phyloP scores from a whole-genome alignment of 2,888 invertebrate species.

The Andrena camellia region DNA sequence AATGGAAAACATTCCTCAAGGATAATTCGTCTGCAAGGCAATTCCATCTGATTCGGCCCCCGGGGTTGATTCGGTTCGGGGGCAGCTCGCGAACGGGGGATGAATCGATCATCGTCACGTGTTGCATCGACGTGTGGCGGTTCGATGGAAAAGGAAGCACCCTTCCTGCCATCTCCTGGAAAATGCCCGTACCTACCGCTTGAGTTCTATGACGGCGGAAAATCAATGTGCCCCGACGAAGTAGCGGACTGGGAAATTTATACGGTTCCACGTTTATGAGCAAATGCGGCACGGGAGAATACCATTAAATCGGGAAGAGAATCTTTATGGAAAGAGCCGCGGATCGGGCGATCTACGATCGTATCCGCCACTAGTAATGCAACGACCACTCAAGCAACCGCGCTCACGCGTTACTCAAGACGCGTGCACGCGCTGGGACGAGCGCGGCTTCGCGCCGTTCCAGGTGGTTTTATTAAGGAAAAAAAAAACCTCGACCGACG shows the following conservation, averaged over 20 bases:
- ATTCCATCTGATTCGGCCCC: neutral
- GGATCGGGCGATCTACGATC: conserved; percentile 43
- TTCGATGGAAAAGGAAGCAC: conserved; percentile 35
- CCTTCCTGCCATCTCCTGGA: conserved; percentile 71
- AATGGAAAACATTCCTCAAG: neutral
- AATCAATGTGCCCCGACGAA: conserved; percentile 70
- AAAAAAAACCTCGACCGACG: neutral
- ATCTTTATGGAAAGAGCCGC: conserved; percentile 43
- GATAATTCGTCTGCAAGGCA: no score
- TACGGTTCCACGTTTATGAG: conserved; percentile 53
- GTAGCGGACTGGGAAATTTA: conserved; percentile 47
- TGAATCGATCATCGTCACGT: conserved; percentile 28
- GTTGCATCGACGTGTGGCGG: conserved; percentile 22
- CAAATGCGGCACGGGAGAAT: conserved; percentile 30
- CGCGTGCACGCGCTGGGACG: neutral
- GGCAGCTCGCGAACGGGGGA: neutral
- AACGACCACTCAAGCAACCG: conserved; percentile 41
- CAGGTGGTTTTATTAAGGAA: neutral
- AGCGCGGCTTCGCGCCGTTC: neutral
- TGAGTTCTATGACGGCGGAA: conserved; percentile 56
- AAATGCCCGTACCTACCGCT: conserved; percentile 60
- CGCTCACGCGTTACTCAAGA: neutral
- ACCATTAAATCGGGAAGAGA: conserved; percentile 40
- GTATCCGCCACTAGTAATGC: conserved; percentile 38
- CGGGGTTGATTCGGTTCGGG: neutral